phyloP scores from a whole-genome alignment of 2,797 vertebrate species.

The Falco novaeseelandiae region DNA sequence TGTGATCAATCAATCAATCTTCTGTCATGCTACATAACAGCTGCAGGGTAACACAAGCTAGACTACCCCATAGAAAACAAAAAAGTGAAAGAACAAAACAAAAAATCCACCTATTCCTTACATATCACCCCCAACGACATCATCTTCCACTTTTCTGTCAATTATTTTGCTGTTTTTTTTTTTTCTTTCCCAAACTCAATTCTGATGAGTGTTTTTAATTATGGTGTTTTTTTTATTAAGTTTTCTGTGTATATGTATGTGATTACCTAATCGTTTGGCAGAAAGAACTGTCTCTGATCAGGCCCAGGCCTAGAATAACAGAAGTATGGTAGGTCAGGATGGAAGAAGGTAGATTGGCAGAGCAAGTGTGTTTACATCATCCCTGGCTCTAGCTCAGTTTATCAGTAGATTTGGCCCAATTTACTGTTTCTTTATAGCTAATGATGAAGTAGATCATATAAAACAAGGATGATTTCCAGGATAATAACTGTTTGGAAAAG shows the following conservation, averaged over 20 bases:
- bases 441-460: background rate
- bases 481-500: background rate
- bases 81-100: background rate
- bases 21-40: background rate
- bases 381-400: background rate
- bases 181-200: background rate
- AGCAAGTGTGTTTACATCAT: constrained; percentile 13
- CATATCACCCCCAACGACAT: background rate
- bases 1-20: constrained; percentile 5
- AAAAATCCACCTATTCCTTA: background rate
- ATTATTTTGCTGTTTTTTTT: background rate
- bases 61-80: background rate
- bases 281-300: background rate
- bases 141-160: background rate
- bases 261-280: constrained; percentile 22
- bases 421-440: constrained; percentile 2
- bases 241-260: background rate
- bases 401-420: constrained; percentile 22
- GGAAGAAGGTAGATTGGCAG: constrained; percentile 36
- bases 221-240: background rate
- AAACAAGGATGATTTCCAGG: background rate
- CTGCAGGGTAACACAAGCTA: background rate
- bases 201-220: constrained; percentile 3
- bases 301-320: background rate
- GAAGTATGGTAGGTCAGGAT: background rate